A percentile compares a stretch with the other conserved stretches of the same genome.
These are phyloP conservation scores for Pampusana beccarii DNA, from an alignment of 2,113 vertebrate genomes.

Conservation along the genomic window DNA sequence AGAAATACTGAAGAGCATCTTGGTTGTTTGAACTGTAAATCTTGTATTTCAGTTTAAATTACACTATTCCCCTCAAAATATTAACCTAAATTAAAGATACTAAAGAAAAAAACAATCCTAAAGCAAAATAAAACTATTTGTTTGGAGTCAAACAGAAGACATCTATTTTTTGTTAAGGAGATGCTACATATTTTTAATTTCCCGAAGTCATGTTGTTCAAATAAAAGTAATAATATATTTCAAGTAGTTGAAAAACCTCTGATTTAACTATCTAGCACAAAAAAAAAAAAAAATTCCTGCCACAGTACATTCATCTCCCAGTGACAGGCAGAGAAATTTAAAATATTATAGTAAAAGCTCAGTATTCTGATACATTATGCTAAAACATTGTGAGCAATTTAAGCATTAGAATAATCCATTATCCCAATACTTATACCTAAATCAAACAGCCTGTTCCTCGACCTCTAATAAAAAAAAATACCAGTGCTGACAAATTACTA, in stretches of 20 bases:
- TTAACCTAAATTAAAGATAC: neutral
- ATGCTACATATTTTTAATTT: neutral
- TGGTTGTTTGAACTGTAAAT: neutral
- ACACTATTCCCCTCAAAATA: neutral
- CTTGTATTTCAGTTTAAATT: neutral
- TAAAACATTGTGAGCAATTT: neutral
- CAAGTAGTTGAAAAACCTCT: neutral
- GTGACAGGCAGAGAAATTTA: neutral
- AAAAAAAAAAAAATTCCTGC: neutral
- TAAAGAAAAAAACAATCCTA: neutral
- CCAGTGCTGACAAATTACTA: neutral
- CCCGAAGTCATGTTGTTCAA: neutral
- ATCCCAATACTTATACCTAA: neutral
- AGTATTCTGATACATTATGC: neutral
- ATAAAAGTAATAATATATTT: neutral
- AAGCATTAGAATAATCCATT: neutral
- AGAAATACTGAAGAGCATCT: neutral
- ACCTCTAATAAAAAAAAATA: neutral
- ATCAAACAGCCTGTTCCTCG: neutral
- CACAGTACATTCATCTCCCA: neutral
- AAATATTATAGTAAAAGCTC: neutral
- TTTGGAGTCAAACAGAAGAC: neutral
- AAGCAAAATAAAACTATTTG: neutral
- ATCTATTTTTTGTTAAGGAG: neutral
- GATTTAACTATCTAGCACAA: neutral